These are phyloP conservation scores for Hermaeophaga mercurialis DNA, from an alignment of 2,888 invertebrate genomes.

Conservation along the genomic window DNA sequence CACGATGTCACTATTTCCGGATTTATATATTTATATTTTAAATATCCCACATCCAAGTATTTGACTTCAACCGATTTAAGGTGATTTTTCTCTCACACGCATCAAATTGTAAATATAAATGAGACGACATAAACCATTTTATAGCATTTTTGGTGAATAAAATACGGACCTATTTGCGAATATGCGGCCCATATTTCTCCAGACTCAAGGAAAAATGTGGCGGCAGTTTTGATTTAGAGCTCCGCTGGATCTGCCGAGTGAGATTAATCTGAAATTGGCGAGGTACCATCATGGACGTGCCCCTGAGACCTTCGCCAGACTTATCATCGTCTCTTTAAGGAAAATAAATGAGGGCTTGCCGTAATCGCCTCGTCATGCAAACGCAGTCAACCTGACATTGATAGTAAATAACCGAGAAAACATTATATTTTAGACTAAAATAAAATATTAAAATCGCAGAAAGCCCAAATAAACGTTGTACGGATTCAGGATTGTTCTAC, in stretches of 20 bases:
- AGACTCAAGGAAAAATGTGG: slow-evolving; percentile 46
- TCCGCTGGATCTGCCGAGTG: slow-evolving; percentile 38
- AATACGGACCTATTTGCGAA: slow-evolving; percentile 48
- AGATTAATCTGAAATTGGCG: slow-evolving; percentile 49
- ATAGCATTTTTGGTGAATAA: slow-evolving; percentile 41
- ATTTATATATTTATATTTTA: no score
- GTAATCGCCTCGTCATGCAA: no score
- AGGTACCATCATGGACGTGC: slow-evolving; percentile 29
- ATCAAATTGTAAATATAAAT: slow-evolving; percentile 37
- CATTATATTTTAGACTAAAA: no score
- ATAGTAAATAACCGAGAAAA: no score
- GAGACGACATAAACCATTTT: slow-evolving; percentile 35
- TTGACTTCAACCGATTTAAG: background rate
- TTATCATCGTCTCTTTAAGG: background rate
- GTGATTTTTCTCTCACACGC: slow-evolving; percentile 18
- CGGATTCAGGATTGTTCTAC: no score
- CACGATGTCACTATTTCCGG: no score
- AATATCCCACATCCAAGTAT: background rate
- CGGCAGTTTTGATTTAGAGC: slow-evolving; percentile 49
- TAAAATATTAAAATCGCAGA: no score
- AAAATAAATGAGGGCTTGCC: background rate
- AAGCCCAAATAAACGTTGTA: no score
- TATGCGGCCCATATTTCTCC: slow-evolving; percentile 48
- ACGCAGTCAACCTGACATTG: no score
- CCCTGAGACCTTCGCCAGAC: background rate